A percentile compares a stretch with the other conserved stretches of the same genome.
Conservation (phyloP, 2,797 vertebrate genomes). For the Triplophysa yarkandensis region DNA sequence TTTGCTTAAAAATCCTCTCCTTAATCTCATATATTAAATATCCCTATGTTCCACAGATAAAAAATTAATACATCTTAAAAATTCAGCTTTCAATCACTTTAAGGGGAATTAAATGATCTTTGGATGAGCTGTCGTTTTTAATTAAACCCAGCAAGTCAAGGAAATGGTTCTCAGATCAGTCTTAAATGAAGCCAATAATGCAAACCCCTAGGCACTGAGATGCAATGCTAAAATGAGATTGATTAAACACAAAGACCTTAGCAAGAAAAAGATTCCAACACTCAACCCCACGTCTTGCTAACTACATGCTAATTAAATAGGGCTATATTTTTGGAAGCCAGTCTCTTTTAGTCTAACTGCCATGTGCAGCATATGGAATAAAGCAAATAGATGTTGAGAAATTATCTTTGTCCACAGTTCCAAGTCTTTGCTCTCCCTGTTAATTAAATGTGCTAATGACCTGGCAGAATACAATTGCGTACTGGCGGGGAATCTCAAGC, state of each 20-base stretch:
- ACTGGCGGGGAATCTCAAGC: conserved; percentile 23
- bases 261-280: neutral
- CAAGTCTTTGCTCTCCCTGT: conserved; percentile 38
- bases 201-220: neutral
- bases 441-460: conserved; percentile 56
- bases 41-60: neutral
- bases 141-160: conserved; percentile 15
- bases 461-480: conserved; percentile 38
- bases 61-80: neutral
- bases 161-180: neutral
- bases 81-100: neutral
- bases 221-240: conserved; percentile 9
- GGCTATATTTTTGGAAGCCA: conserved; percentile 28
- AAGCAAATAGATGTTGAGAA: conserved; percentile 42
- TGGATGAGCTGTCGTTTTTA: neutral
- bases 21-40: too few species aligned
- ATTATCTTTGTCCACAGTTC: conserved; percentile 46
- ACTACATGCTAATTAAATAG: conserved; percentile 18
- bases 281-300: conserved; percentile 8
- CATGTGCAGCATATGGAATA: conserved; percentile 45
- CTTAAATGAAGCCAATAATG: neutral
- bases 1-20: too few species aligned
- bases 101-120: conserved; percentile 14
- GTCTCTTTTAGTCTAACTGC: conserved; percentile 46
- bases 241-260: conserved; percentile 2